Conservation (phyloP, 2,888 invertebrate genomes). For the Nezara viridula region DNA sequence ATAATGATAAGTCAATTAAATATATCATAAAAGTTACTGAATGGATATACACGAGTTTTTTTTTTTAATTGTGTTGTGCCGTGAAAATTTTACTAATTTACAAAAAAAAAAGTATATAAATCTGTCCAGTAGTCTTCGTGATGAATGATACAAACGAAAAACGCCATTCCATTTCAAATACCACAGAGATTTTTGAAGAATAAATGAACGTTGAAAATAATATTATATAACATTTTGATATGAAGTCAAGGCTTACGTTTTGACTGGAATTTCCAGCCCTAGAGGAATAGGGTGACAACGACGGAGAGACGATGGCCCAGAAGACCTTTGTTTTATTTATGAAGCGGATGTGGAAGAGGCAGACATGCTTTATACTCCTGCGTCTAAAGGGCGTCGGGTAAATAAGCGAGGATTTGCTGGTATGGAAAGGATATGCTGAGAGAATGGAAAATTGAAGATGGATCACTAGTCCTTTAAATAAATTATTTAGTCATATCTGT, state of each 20-base stretch:
- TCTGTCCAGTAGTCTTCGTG: too few species aligned
- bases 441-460: neutral
- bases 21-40: too few species aligned
- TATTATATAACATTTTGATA: neutral
- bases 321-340: slow-evolving; percentile 49
- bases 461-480: neutral
- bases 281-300: neutral
- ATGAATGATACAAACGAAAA: too few species aligned
- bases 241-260: neutral
- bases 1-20: too few species aligned
- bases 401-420: neutral
- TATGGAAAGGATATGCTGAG: neutral
- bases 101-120: too few species aligned
- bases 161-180: too few species aligned
- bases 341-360: slow-evolving; percentile 23
- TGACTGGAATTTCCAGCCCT: neutral
- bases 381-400: neutral
- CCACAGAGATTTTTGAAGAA: too few species aligned
- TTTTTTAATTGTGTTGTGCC: too few species aligned
- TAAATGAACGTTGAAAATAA: too few species aligned
- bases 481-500: neutral
- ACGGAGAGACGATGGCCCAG: neutral
- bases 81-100: too few species aligned
- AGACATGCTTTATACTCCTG: neutral
- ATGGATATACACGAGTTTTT: too few species aligned